A percentile compares a stretch with the other conserved stretches of the same genome.
Conservation (phyloP, 2,888 invertebrate genomes). For the Drosophila macrospina region DNA sequence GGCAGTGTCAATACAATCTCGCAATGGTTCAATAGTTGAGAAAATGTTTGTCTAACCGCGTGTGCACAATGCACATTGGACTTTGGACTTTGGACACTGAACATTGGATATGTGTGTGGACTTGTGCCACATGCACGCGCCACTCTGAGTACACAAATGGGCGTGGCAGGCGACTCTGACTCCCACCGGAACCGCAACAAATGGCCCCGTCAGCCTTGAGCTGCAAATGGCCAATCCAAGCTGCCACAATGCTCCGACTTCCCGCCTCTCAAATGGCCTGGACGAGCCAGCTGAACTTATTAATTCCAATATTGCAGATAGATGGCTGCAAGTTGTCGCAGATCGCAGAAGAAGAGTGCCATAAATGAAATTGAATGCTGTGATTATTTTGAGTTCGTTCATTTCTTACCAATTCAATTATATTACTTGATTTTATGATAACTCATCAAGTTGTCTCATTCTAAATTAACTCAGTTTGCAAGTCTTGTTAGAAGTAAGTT, state of each 20-base stretch:
- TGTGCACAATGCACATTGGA: slow-evolving; percentile 64
- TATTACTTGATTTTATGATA: no score
- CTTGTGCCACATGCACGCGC: slow-evolving; percentile 66
- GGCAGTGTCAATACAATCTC: slow-evolving; percentile 72
- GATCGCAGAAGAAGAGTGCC: neutral
- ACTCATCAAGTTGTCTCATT: no score
- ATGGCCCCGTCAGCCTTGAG: slow-evolving; percentile 35
- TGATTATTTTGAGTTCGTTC: neutral
- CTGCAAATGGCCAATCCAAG: slow-evolving; percentile 28
- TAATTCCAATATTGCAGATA: neutral
- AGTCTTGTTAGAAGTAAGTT: no score
- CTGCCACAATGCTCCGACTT: slow-evolving; percentile 9
- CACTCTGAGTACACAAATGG: slow-evolving; percentile 41
- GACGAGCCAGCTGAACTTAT: neutral
- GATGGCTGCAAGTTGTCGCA: no score
- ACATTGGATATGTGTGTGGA: slow-evolving; percentile 21
- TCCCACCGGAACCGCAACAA: slow-evolving; percentile 44
- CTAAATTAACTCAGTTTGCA: no score
- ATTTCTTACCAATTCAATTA: no score
- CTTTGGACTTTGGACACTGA: slow-evolving; percentile 47
- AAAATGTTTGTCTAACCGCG: slow-evolving; percentile 79
- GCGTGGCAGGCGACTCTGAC: slow-evolving; percentile 30
- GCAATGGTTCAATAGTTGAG: slow-evolving; percentile 79
- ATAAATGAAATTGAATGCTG: neutral
- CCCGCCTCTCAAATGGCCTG: slow-evolving; percentile 3